Conservation (phyloP, 2,888 invertebrate genomes). For the Chrysodeixis includens region DNA sequence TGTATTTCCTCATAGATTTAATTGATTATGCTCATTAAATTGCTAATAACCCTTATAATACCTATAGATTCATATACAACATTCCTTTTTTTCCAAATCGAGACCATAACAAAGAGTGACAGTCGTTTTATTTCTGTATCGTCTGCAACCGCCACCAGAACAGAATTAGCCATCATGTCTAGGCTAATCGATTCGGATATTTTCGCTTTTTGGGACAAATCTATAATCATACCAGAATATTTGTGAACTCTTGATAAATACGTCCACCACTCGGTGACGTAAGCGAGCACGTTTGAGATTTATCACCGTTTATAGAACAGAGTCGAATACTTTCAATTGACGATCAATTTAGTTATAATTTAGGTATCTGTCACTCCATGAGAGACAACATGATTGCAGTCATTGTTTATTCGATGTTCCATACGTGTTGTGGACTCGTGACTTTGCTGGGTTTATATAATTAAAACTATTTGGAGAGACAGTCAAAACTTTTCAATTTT, state of each 20-base stretch:
- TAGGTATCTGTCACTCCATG: constrained; percentile 2
- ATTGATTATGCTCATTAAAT: too few relatives aligned
- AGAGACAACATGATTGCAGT: not conserved
- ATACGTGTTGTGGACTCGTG: not conserved
- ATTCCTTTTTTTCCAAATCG: too few relatives aligned
- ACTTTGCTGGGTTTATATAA: not conserved
- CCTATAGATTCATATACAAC: too few relatives aligned
- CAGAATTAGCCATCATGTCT: constrained; percentile 47
- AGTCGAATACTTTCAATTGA: constrained; percentile 1
- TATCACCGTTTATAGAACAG: not conserved
- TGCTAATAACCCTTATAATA: too few relatives aligned
- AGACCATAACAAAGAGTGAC: constrained; percentile 24
- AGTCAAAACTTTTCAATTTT: too few relatives aligned
- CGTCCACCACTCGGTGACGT: not conserved
- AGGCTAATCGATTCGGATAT: constrained; percentile 55
- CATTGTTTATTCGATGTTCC: not conserved
- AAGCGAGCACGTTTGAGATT: not conserved
- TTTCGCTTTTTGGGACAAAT: constrained; percentile 42
- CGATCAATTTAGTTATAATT: constrained; percentile 5
- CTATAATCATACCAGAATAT: constrained; percentile 26
- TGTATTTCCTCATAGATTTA: too few relatives aligned
- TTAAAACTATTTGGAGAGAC: too few relatives aligned
- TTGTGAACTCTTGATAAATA: not conserved
- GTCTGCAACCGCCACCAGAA: constrained; percentile 22
- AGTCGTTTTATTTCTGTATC: constrained; percentile 26